phyloP scores from a whole-genome alignment of 2,113 vertebrate genomes.

The Chlorodrepanis virens region DNA sequence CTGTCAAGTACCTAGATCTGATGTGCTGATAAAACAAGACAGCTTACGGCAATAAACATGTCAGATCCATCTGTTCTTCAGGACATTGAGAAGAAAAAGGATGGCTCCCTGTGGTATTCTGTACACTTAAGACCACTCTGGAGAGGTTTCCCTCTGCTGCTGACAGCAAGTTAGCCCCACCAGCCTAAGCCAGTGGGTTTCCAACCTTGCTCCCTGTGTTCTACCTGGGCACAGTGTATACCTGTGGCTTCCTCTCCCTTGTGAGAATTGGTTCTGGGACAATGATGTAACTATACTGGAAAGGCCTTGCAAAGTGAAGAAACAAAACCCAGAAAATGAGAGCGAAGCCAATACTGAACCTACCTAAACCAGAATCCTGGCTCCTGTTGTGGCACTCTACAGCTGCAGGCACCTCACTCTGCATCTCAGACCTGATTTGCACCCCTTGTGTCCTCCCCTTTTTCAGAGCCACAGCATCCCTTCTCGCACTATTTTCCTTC shows the following conservation, averaged over 20 bases:
- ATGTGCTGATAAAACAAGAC: slow-evolving; percentile 13
- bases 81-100: not conserved
- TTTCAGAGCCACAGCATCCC: not conserved
- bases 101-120: not conserved
- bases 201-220: not conserved
- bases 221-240: rapidly evolving
- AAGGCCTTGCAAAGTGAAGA: not conserved
- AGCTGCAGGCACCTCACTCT: not conserved
- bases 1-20: slow-evolving; percentile 17
- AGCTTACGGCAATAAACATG: slow-evolving; percentile 10
- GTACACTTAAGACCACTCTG: not conserved
- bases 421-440: not conserved
- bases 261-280: not conserved
- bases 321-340: not conserved
- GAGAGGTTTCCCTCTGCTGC: not conserved
- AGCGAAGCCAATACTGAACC: not conserved
- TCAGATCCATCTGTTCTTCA: slow-evolving; percentile 40
- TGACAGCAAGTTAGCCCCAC: not conserved
- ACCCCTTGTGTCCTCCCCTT: not conserved
- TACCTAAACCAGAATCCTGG: not conserved
- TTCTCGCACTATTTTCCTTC: not conserved
- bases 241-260: not conserved
- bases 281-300: not conserved
- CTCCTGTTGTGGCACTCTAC: not conserved
- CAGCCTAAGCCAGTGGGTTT: not conserved